These are phyloP conservation scores for Alligator sinensis DNA, from an alignment of 2,113 vertebrate genomes.

Conservation along the genomic window DNA sequence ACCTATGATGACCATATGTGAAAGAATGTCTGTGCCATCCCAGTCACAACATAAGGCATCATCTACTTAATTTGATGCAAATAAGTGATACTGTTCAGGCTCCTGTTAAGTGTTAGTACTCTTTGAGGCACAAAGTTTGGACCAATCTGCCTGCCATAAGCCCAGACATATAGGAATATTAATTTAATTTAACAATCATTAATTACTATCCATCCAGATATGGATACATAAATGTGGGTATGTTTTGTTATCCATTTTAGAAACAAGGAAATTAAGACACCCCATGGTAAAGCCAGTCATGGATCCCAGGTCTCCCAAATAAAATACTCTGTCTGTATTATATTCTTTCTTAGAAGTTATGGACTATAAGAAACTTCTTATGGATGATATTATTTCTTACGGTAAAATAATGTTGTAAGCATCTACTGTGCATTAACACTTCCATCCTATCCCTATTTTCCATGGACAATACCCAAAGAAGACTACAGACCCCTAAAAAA, in stretches of 20 bases:
- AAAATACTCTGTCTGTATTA: not conserved
- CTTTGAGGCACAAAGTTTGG: slow-evolving; percentile 35
- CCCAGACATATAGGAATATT: not conserved
- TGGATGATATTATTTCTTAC: fast-evolving
- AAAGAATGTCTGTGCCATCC: not conserved
- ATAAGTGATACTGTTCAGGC: not conserved
- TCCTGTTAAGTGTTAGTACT: not conserved
- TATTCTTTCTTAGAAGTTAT: no score
- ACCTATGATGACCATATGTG: not conserved
- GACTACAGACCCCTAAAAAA: not conserved
- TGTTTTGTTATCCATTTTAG: not conserved
- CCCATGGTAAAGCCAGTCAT: not conserved
- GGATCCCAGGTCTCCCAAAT: slow-evolving; percentile 16
- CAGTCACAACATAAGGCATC: not conserved
- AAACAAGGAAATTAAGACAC: not conserved
- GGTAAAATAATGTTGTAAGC: not conserved
- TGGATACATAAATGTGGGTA: not conserved
- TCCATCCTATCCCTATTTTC: not conserved
- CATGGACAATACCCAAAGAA: not conserved
- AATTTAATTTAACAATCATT: not conserved
- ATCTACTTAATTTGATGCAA: not conserved
- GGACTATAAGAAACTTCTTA: not conserved
- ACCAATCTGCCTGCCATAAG: not conserved
- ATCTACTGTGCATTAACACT: not conserved
- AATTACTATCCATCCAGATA: no score